Evolutionary conservation across 1,140 invertebrate species (phyloP).

Genomic region (Liolophura sinensis): DNA sequence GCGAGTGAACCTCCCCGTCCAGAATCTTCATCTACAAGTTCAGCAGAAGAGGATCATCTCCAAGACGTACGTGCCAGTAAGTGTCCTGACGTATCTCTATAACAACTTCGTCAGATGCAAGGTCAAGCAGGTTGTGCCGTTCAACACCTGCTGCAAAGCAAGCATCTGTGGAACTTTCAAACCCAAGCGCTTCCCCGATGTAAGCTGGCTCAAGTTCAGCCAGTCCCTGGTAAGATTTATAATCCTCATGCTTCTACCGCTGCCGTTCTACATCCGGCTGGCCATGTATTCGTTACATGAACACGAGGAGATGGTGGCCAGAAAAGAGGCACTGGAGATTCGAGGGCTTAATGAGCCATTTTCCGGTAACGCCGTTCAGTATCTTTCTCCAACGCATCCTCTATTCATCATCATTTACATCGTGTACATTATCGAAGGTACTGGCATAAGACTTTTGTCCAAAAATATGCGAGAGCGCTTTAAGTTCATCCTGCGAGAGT

Average conservation of each 20-base stretch:
- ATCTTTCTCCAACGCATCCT: constrained; percentile 45
- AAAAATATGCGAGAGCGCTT: constrained; percentile 37
- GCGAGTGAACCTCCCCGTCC: too few species aligned
- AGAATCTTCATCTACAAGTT: too few species aligned
- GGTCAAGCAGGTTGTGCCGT: constrained; percentile 42
- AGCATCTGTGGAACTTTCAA: constrained; percentile 45
- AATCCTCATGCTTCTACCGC: constrained; percentile 37
- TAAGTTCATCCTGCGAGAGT: constrained; percentile 33
- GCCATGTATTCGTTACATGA: constrained; percentile 51
- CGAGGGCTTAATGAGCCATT: constrained; percentile 30
- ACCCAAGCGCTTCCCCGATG: background rate
- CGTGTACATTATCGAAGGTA: constrained; percentile 42
- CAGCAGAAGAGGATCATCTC: constrained; percentile 43
- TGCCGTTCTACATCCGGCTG: constrained; percentile 50
- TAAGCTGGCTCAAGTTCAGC: constrained; percentile 8
- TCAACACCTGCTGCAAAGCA: constrained; percentile 44
- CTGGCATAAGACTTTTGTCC: constrained; percentile 36
- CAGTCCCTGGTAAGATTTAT: constrained; percentile 36
- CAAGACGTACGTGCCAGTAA: constrained; percentile 47
- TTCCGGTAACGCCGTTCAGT: constrained; percentile 48
- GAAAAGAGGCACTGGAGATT: constrained; percentile 22
- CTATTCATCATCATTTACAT: constrained; percentile 48
- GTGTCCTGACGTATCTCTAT: constrained; percentile 40
- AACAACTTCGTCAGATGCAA: constrained; percentile 51
- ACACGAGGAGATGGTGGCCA: constrained; percentile 32